Percentiles rank a stretch among this genome's conserved stretches.
Conservation (phyloP, 2,113 vertebrate species). For the Benitochromis conjunctus region DNA sequence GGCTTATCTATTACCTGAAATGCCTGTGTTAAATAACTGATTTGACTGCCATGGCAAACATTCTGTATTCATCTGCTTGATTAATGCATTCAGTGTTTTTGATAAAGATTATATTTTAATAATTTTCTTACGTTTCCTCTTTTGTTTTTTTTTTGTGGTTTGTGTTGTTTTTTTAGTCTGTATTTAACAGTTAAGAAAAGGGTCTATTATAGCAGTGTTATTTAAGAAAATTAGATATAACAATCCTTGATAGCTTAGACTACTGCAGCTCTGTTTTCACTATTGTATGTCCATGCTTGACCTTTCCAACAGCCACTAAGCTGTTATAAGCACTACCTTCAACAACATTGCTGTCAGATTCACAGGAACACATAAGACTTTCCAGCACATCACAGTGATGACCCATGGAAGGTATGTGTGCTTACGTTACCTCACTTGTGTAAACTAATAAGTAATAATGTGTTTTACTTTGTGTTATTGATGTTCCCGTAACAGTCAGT, state of each 20-base stretch:
- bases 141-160: neutral
- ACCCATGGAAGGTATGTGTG: constrained; percentile 18
- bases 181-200: neutral
- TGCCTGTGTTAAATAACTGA: neutral
- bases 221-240: neutral
- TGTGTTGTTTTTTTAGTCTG: neutral
- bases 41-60: neutral
- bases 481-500: neutral
- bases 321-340: neutral
- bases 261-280: neutral
- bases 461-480: neutral
- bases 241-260: neutral
- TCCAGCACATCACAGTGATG: constrained; percentile 11
- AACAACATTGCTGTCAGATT: neutral
- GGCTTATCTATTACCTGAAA: constrained; percentile 2
- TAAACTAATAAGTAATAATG: neutral
- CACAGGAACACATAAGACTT: constrained; percentile 21
- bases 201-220: neutral
- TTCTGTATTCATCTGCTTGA: constrained; percentile 18
- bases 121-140: constrained; percentile 19
- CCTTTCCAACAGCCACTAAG: constrained; percentile 16
- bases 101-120: constrained; percentile 66
- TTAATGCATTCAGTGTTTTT: constrained; percentile 28
- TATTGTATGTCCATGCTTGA: neutral
- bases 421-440: neutral